Conservation (phyloP, 1,140 invertebrate species). For the Megathymus violae region DNA sequence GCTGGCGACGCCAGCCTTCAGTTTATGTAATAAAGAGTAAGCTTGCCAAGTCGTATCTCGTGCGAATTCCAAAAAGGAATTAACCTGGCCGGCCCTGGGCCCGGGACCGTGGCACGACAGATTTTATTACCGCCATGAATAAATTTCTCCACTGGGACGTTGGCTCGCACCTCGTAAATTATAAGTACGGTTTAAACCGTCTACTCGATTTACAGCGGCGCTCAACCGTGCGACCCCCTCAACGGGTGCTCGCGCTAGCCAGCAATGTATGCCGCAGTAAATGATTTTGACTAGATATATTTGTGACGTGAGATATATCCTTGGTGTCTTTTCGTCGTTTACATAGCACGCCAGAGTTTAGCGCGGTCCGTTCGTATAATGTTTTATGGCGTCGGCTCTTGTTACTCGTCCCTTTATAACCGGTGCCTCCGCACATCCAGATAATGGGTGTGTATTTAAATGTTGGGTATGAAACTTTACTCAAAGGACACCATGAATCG, state of each 20-base stretch:
- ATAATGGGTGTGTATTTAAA: conserved; percentile 44
- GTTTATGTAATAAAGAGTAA: conserved; percentile 50
- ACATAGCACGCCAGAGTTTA: conserved; percentile 40
- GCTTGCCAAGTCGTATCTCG: conserved; percentile 52
- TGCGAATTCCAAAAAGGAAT: conserved; percentile 68
- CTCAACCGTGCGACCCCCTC: conserved; percentile 41
- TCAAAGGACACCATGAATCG: conserved; percentile 11
- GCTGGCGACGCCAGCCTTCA: conserved; percentile 8
- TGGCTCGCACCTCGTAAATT: conserved; percentile 61
- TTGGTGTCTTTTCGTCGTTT: conserved; percentile 33
- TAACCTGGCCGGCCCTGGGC: conserved; percentile 53
- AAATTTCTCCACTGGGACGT: conserved; percentile 60
- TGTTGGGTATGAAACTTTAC: conserved; percentile 39
- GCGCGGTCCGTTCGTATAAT: conserved; percentile 34
- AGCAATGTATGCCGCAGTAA: conserved; percentile 51
- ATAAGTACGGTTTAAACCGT: conserved; percentile 57
- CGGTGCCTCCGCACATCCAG: conserved; percentile 40
- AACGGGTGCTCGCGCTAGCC: conserved; percentile 36
- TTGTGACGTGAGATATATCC: conserved; percentile 30
- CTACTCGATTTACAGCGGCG: conserved; percentile 52
- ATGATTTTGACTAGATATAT: conserved; percentile 44
- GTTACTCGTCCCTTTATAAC: conserved; percentile 45
- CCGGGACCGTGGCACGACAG: conserved; percentile 58
- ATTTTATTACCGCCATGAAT: conserved; percentile 75
- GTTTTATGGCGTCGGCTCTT: conserved; percentile 39